Evolutionary conservation across 2,888 invertebrate genomes (phyloP).

Genomic region (Philopedon plagiatum): DNA sequence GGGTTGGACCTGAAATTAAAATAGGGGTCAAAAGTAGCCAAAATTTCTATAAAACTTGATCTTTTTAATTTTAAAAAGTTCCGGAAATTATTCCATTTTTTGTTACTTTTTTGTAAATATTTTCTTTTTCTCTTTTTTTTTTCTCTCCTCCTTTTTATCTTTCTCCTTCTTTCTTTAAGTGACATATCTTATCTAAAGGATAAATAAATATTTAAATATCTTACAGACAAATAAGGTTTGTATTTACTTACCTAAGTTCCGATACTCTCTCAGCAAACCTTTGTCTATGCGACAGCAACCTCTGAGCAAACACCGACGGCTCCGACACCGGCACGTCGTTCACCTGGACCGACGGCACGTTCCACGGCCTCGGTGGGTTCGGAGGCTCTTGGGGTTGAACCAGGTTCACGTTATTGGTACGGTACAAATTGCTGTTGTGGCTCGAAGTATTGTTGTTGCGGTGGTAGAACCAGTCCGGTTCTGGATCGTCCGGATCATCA

Average conservation of each 20-base stretch:
- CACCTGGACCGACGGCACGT: constrained; percentile 70
- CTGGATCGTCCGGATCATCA: constrained; percentile 44
- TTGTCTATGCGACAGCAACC: constrained; percentile 56
- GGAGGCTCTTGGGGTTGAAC: constrained; percentile 33
- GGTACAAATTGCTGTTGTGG: constrained; percentile 49
- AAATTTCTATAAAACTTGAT: too few relatives aligned
- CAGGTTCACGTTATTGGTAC: constrained; percentile 57
- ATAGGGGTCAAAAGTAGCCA: too few relatives aligned
- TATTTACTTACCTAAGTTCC: constrained; percentile 55
- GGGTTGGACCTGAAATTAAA: constrained; percentile 47
- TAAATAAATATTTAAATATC: too few relatives aligned
- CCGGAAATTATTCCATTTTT: too few relatives aligned
- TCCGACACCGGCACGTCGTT: constrained; percentile 73
- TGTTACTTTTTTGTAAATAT: too few relatives aligned
- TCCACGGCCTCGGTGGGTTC: constrained; percentile 55
- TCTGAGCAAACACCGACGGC: constrained; percentile 53
- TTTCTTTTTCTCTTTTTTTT: too few relatives aligned
- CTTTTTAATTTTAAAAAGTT: too few relatives aligned
- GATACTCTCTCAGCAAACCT: constrained; percentile 62
- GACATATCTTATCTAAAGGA: too few relatives aligned
- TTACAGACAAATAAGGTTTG: background rate
- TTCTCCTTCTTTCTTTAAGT: too few relatives aligned
- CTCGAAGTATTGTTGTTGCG: constrained; percentile 18
- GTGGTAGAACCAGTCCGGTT: constrained; percentile 50
- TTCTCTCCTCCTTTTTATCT: too few relatives aligned